Evolutionary conservation across 2,797 vertebrate species (phyloP), one percentile per base, ranked within the genome.

Genomic region (Labroides dimidiatus): DNA sequence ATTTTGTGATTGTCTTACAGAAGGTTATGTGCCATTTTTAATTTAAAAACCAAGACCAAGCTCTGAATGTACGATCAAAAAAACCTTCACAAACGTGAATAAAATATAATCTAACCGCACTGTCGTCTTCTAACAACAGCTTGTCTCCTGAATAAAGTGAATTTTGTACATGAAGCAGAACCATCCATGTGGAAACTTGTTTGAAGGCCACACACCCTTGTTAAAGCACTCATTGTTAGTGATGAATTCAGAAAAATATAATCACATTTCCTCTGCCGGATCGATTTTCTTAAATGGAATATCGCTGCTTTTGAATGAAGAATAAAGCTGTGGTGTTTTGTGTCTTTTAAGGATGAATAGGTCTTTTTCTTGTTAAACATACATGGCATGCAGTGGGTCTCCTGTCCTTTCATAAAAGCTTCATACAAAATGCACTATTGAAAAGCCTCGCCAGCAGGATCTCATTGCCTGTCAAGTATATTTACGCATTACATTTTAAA

Each of bases 401-500:
- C 53, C 30, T 63, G 49, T 61, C 48, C 72, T 72, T 76, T 78
- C 50, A 58, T 68, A 37, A 81, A 86, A 68, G 80, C 75, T 69
- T 75, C 61, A 84, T 36, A 69, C 62, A 80, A 83, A 87, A 72
- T 12, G 7, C 54, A 51, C 70, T 44, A 68, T 59, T 83, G 77
- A 85, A 78, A 57, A 74, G 73, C 67, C 71, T 85, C 56, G 73
- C 79, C 73, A 53, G 79, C 72, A 69, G 76, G 81, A 89, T 86
- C 87, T 87, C 80, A 86, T 87, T 87, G 88, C 82, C 82, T 92
- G 91, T 91, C 87, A 90, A 86, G 73, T 90, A 77, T 90, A 78
- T 88, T 87, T 84, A 86, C 62, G 79, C 75, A 81, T 83, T 82
- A 86, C 78, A 82, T 85, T 77, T 84, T 77, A 76, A 89, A 83